Evolutionary conservation across 2,113 vertebrate species (phyloP), one percentile per base, ranked within the genome.

Genomic region (Xenopus laevis): DNA sequence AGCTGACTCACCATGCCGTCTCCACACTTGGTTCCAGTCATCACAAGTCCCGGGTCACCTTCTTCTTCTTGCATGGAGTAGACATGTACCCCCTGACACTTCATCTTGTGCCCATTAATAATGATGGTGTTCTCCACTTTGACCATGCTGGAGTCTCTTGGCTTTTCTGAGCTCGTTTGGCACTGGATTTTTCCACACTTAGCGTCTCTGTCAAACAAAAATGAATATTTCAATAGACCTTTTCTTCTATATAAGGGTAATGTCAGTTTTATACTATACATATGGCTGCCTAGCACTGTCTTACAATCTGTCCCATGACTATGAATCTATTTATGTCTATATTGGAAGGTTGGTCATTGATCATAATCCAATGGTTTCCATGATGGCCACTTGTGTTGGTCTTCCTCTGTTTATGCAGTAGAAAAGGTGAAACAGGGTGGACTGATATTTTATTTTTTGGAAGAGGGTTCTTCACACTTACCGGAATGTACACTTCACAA

Each of bases 121-220:
- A 77, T 89, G 83, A 96, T 84, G 33, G 90, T 95, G 80, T 94
- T 94, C 83, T 97, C 93, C 2, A 96, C 92, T 33, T 94, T 89
- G 33, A 95, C 90, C 0, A 86, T 89, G 64, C 94, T 94, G 61
- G 92, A 89, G 3, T 90, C 87, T 71, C 92, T 92, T 0, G 94
- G 94, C 70, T 89, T 94, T 71, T 88, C 90, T 40, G 94, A 92
- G 0, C 94, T 92, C 3, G 95, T 98, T 83, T 94, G 93, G 80
- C 97, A 98, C 87, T 98, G 96, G 79, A 98, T 95, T 83, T 94
- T 96, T 1, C 97, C 97, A 27, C 97, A 98, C 80, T 89, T 94
- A 8, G 92, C 93, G n/a, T 98, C 95, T 65, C 97, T 98, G 81
- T 10, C 16, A 68, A 3, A 13, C 27, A 46, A 47, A 1, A 17